These are phyloP conservation scores for Microchrysa polita DNA, from an alignment of 2,888 invertebrate species.

Conservation along the genomic window DNA sequence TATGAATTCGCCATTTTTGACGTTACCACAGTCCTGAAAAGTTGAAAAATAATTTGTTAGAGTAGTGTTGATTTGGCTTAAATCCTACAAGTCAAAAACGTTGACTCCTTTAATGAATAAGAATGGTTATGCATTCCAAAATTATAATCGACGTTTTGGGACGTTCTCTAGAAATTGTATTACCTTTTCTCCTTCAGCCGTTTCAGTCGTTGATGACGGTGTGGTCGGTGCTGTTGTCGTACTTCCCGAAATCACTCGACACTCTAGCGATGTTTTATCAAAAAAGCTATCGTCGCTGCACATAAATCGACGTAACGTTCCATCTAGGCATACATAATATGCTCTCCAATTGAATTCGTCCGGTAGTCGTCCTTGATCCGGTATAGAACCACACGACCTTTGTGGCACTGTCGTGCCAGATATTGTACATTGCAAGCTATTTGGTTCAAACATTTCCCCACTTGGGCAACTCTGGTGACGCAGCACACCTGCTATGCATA, in stretches of 20 bases:
- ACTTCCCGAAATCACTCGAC: not conserved
- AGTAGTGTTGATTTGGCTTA: too few relatives aligned
- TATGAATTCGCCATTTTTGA: not conserved
- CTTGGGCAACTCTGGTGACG: slow-evolving; percentile 2
- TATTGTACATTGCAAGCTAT: not conserved
- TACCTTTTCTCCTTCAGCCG: not conserved
- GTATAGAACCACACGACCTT: slow-evolving; percentile 13
- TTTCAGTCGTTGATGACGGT: not conserved
- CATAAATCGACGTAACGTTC: not conserved
- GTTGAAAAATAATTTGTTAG: too few relatives aligned
- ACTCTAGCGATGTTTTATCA: slow-evolving; percentile 7
- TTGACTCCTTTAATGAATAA: not conserved
- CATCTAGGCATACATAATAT: slow-evolving; percentile 13
- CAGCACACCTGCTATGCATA: slow-evolving; percentile 3
- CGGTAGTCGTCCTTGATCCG: slow-evolving; percentile 12
- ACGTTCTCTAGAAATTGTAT: not conserved
- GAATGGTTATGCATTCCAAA: not conserved
- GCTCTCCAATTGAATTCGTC: slow-evolving; percentile 6
- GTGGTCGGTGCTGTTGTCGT: not conserved
- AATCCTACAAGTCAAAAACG: too few relatives aligned
- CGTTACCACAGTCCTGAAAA: slow-evolving; percentile 14
- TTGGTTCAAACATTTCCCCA: not conserved
- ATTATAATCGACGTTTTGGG: not conserved
- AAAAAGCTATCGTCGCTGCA: not conserved
- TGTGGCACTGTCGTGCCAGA: not conserved